Conservation (phyloP, 1,140 invertebrate species). For the Proctacanthus coquilletti region DNA sequence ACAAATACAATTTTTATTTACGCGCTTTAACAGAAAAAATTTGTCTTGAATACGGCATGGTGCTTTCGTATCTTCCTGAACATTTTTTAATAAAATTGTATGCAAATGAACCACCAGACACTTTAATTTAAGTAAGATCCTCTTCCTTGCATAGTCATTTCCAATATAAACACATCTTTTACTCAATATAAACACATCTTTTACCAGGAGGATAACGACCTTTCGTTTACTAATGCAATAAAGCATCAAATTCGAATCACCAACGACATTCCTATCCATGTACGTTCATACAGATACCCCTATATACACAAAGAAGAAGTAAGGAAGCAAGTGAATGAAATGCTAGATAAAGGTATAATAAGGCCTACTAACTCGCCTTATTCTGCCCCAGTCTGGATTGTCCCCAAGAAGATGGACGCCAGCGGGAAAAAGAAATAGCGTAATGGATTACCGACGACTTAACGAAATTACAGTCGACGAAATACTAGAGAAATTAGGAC, state of each 20-base stretch:
- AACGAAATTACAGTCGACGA: constrained; percentile 10
- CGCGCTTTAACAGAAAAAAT: too few species aligned
- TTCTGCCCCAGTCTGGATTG: constrained; percentile 13
- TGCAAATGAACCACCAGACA: too few species aligned
- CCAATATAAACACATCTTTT: too few species aligned
- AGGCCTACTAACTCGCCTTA: constrained; percentile 11
- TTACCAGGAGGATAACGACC: constrained; percentile 10
- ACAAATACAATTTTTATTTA: too few species aligned
- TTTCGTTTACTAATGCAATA: constrained; percentile 11
- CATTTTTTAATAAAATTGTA: too few species aligned
- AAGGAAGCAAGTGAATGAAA: constrained; percentile 15
- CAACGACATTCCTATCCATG: constrained; percentile 10
- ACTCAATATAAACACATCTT: too few species aligned
- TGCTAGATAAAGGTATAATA: constrained; percentile 17
- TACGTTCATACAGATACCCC: constrained; percentile 18
- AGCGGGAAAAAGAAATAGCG: constrained; percentile 13
- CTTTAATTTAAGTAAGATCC: too few species aligned
- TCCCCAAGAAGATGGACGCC: constrained; percentile 14
- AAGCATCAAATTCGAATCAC: constrained; percentile 17
- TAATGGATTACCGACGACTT: constrained; percentile 25
- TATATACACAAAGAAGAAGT: constrained; percentile 17
- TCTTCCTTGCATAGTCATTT: too few species aligned
- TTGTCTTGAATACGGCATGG: too few species aligned
- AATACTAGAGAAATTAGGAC: constrained; percentile 9
- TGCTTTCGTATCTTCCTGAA: too few species aligned